Evolutionary conservation across 2,888 invertebrate genomes (phyloP), one percentile per base, ranked within the genome.

Genomic region (Spodoptera picta): DNA sequence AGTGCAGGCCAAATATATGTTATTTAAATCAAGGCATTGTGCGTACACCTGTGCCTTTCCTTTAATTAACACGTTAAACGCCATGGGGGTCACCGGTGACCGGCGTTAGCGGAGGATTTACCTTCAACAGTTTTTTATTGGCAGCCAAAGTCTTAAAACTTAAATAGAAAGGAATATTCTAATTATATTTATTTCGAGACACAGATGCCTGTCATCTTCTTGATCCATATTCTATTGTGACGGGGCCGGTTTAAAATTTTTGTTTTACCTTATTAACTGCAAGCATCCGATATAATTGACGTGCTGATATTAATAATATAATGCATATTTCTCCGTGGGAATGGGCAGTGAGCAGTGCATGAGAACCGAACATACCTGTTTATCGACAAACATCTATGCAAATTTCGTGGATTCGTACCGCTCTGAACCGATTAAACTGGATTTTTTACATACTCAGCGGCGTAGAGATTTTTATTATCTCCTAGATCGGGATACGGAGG

Each of bases 381-480:
- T 90, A 84, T 89, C 89, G 84, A 86, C 80, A 45, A 80, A 83
- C 82, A 83, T 79, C 80, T 88, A 93, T 93, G 93, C 93, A 92
- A 92, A 93, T 93, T 83, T 83, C 78, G 83, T 81, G 83, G 75
- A 81, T 81, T 81, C 65, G 67, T 79, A 79, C 68, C 60, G 75
- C 65, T 75, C 71, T 73, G 75, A 51, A 79, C 79, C 75, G 77
- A 80, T 77, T 75, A 80, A 85, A 89, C 85, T 79, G 82, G 83
- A 83, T 83, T 75, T 73, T 79, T 71, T 60, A 60, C 60, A 49
- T 60, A 51, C 4, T 79, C 79, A 73, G 36, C 7, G 72, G 24
- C 48, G 68, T 53, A 63, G 68, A 59, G 72, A 74, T 77, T 73
- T 73, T 72, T 72, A 71, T 68, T 69, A 49, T 72, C 46, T 75